Evolutionary conservation across 2,797 vertebrate species (phyloP).

Genomic region (Perdix hodgsoniae): DNA sequence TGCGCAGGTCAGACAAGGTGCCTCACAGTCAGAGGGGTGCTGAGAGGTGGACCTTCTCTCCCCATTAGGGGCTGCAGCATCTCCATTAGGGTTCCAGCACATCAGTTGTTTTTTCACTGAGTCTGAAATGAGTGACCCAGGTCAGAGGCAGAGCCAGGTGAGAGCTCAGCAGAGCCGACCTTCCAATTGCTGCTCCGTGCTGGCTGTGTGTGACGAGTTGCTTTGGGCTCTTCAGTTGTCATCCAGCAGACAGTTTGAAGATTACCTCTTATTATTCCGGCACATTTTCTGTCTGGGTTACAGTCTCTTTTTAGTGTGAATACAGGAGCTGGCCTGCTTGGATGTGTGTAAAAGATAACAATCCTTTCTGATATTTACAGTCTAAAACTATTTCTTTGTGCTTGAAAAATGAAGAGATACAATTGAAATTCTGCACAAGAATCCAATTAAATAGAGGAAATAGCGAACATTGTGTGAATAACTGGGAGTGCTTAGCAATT

Average conservation of each 20-base stretch:
- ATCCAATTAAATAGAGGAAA: neutral
- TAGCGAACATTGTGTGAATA: neutral
- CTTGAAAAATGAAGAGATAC: neutral
- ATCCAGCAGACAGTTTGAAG: neutral
- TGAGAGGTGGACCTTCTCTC: neutral
- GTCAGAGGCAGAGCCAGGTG: neutral
- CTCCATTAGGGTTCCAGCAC: neutral
- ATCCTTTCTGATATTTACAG: neutral
- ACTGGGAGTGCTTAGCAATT: neutral
- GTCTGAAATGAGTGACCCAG: neutral
- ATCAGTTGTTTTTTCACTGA: neutral
- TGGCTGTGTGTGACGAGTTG: neutral
- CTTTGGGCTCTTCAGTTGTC: neutral
- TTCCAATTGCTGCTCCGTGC: neutral
- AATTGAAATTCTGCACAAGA: slow-evolving; percentile 21
- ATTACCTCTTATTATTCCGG: neutral
- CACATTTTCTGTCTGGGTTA: neutral
- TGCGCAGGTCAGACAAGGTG: neutral
- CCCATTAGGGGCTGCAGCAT: neutral
- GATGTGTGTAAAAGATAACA: neutral
- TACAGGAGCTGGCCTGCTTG: neutral
- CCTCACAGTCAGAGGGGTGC: neutral
- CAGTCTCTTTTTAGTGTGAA: neutral
- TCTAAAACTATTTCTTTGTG: neutral
- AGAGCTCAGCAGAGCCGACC: rapidly evolving